Evolutionary conservation across 2,888 invertebrate species (phyloP).

Genomic region (Lumbricus terrestris): DNA sequence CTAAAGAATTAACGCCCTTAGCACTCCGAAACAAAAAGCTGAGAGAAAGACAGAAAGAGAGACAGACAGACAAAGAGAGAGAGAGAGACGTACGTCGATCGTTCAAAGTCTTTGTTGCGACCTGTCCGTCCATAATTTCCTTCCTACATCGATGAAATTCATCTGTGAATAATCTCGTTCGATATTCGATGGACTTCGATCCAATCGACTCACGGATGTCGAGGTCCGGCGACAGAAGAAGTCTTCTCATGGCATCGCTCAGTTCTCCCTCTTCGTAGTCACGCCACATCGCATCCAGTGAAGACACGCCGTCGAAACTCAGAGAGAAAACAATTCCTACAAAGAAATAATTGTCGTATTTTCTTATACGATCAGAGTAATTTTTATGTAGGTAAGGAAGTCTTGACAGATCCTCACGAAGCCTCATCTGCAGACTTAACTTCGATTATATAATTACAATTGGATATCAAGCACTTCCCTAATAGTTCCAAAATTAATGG

Average conservation of each 20-base stretch:
- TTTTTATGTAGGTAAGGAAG: too few species aligned
- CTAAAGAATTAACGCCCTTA: too few species aligned
- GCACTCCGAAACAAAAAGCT: too few species aligned
- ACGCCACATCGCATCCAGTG: neutral
- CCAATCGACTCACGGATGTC: neutral
- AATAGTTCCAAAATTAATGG: neutral
- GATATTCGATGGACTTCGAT: conserved; percentile 7
- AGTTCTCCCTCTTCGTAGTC: neutral
- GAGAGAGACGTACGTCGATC: neutral
- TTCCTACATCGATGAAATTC: neutral
- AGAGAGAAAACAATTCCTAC: neutral
- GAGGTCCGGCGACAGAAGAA: neutral
- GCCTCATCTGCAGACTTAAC: too few species aligned
- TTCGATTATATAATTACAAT: too few species aligned
- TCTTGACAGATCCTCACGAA: too few species aligned
- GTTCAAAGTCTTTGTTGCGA: neutral
- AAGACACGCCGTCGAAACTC: neutral
- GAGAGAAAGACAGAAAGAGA: too few species aligned
- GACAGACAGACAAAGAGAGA: neutral
- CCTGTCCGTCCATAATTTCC: neutral
- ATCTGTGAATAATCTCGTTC: neutral
- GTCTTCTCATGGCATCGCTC: neutral
- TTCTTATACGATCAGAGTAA: too few species aligned
- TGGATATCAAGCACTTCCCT: neutral
- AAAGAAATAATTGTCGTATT: neutral